These are phyloP conservation scores for Trichonephila inaurata DNA, from an alignment of 1,140 invertebrate species.

Conservation along the genomic window DNA sequence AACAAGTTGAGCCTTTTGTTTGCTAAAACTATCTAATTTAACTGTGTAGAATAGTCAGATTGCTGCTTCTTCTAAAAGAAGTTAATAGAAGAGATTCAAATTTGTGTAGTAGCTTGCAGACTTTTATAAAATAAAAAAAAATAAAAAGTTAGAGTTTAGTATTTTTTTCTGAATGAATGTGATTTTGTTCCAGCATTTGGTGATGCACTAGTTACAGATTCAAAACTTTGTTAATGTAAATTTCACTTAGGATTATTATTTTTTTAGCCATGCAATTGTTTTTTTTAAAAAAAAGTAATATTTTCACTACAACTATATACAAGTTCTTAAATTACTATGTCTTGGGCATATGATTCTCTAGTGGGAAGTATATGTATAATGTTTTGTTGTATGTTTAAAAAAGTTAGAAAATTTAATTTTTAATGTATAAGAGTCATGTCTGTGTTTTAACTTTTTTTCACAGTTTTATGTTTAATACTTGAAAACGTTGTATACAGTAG, in stretches of 20 bases:
- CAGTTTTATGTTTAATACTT: too few species aligned
- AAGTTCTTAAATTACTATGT: neutral
- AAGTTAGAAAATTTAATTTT: too few species aligned
- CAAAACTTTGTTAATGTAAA: neutral
- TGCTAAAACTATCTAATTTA: neutral
- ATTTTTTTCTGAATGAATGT: neutral
- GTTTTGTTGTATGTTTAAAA: too few species aligned
- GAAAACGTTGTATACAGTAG: too few species aligned
- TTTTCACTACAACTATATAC: neutral
- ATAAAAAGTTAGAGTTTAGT: neutral
- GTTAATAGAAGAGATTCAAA: neutral
- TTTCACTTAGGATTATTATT: neutral
- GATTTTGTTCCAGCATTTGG: neutral
- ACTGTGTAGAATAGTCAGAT: neutral
- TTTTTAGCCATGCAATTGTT: neutral
- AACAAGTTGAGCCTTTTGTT: neutral
- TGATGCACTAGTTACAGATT: neutral
- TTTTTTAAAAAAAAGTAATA: neutral
- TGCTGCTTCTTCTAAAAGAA: neutral
- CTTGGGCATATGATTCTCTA: neutral
- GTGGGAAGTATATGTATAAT: neutral
- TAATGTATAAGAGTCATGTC: too few species aligned
- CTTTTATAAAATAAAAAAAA: neutral
- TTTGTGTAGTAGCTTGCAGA: slow-evolving; percentile 24
- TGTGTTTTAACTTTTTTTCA: too few species aligned